Conservation (phyloP, 2,888 invertebrate genomes). For the Hypsopygia costalis region DNA sequence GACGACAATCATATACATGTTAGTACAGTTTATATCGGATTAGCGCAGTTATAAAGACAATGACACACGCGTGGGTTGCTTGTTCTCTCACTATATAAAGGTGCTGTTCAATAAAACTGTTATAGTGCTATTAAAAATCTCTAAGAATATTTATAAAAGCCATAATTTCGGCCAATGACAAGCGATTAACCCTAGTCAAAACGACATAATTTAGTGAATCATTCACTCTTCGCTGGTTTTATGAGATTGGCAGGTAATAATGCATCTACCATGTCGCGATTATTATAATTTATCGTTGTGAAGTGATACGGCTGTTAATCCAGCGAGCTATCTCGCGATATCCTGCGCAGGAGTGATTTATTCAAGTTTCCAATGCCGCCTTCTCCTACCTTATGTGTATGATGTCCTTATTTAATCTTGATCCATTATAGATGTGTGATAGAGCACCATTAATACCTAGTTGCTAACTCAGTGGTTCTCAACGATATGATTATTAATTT, state of each 20-base stretch:
- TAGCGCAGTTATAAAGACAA: no score
- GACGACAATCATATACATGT: no score
- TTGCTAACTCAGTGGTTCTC: no score
- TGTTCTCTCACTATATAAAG: no score
- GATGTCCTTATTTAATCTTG: not conserved
- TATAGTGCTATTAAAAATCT: not conserved
- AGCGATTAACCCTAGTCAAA: no score
- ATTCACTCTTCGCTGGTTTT: conserved; percentile 4
- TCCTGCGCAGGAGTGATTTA: conserved; percentile 8
- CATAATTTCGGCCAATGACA: conserved; percentile 1
- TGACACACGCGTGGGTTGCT: no score
- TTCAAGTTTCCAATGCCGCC: conserved; percentile 1
- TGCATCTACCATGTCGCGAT: conserved; percentile 37
- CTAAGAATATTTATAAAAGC: conserved; percentile 1
- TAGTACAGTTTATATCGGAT: not conserved
- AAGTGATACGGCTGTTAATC: conserved; percentile 46
- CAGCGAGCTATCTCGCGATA: conserved; percentile 12
- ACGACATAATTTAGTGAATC: no score
- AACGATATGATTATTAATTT: no score
- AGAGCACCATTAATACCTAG: no score
- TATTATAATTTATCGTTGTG: conserved; percentile 54
- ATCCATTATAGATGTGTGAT: not conserved
- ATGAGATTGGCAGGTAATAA: conserved; percentile 4
- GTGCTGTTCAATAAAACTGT: no score
- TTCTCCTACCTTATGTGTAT: no score